phyloP scores from a whole-genome alignment of 2,888 invertebrate genomes.

The Lagria hirta region DNA sequence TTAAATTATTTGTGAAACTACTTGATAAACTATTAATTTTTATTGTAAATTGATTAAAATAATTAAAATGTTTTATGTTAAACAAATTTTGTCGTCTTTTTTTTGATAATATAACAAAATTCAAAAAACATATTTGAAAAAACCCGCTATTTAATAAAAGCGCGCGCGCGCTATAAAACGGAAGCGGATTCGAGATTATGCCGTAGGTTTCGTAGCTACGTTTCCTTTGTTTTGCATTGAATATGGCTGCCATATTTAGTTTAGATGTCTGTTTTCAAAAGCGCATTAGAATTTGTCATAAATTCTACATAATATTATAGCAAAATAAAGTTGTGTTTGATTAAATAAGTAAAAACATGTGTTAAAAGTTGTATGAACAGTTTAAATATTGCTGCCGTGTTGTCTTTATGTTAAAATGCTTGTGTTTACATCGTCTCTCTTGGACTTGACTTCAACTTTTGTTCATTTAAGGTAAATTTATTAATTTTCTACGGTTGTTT shows the following conservation, averaged over 20 bases:
- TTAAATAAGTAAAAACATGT: constrained; percentile 52
- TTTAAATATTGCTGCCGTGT: constrained; percentile 51
- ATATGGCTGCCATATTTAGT: constrained; percentile 85
- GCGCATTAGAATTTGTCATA: constrained; percentile 51
- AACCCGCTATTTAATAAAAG: constrained; percentile 12
- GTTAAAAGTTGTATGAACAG: constrained; percentile 51
- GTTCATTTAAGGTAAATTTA: constrained; percentile 58
- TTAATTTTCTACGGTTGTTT: constrained; percentile 4
- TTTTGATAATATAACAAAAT: too few species aligned
- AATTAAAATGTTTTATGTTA: constrained; percentile 1
- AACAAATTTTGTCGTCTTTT: constrained; percentile 8
- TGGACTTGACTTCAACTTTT: constrained; percentile 65
- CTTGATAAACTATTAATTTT: too few species aligned
- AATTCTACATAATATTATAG: constrained; percentile 50
- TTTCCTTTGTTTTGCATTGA: constrained; percentile 76
- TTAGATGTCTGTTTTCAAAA: constrained; percentile 77
- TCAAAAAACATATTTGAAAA: too few species aligned
- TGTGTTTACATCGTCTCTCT: constrained; percentile 78
- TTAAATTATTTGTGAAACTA: too few species aligned
- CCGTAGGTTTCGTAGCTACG: constrained; percentile 54
- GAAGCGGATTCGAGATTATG: constrained; percentile 52
- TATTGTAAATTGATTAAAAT: constrained; percentile 11
- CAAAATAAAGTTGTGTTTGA: constrained; percentile 46
- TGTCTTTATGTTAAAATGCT: constrained; percentile 58
- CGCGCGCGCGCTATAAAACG: constrained; percentile 45